Evolutionary conservation across 2,113 vertebrate species (phyloP).

Genomic region (Hymenochirus boettgeri): DNA sequence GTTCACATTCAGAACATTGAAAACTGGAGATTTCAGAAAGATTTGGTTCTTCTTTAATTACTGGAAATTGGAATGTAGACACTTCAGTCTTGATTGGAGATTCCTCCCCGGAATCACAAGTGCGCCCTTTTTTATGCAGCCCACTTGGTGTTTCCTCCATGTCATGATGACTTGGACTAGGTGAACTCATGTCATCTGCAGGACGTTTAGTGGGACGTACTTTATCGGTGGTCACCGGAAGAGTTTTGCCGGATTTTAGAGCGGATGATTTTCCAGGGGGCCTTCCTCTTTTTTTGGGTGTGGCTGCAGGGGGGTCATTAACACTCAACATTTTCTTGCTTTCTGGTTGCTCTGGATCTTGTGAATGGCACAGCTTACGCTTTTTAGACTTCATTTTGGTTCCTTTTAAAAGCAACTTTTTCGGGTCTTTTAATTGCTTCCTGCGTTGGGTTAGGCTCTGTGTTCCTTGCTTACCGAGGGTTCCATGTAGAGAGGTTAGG

Average conservation of each 20-base stretch:
- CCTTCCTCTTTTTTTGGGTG: neutral
- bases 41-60: neutral
- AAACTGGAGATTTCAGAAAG: neutral
- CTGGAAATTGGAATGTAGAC: neutral
- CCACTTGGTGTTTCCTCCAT: too few relatives aligned
- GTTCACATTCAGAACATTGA: slow-evolving; percentile 13
- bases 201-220: neutral
- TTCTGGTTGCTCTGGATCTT: neutral
- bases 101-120: too few relatives aligned
- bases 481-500: neutral
- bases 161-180: too few relatives aligned
- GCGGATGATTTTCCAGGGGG: neutral
- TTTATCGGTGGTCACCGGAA: too few relatives aligned
- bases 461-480: neutral
- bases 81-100: too few relatives aligned
- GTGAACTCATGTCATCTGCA: too few relatives aligned
- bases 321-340: neutral
- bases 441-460: neutral
- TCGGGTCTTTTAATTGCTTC: slow-evolving; percentile 8
- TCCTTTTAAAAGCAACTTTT: slow-evolving; percentile 8
- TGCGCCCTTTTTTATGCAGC: neutral
- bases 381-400: neutral
- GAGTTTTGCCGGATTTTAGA: too few relatives aligned
- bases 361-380: neutral
- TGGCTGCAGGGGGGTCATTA: neutral